Conservation (phyloP, 2,888 invertebrate genomes). For the Morpho helenor region DNA sequence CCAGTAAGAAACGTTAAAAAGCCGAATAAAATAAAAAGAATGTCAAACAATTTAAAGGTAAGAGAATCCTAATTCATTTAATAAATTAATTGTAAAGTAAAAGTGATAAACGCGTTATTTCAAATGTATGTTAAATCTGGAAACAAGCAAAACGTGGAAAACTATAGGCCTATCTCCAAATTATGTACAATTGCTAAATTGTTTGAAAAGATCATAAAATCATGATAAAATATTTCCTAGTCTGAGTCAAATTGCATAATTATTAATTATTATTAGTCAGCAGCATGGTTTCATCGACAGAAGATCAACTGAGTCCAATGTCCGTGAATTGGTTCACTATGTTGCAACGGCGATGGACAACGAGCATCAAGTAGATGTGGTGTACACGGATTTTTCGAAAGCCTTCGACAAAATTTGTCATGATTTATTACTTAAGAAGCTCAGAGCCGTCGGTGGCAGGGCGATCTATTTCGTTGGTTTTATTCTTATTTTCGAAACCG, state of each 20-base stretch:
- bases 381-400: constrained; percentile 25
- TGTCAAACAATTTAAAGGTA: too few species aligned
- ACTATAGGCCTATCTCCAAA: neutral
- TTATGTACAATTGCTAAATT: neutral
- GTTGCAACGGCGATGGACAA: constrained; percentile 17
- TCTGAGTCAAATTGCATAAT: neutral
- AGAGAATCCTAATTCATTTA: too few species aligned
- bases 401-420: constrained; percentile 23
- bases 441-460: neutral
- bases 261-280: neutral
- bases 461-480: neutral
- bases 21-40: too few species aligned
- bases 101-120: too few species aligned
- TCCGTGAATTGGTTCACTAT: constrained; percentile 17
- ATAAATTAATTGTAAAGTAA: too few species aligned
- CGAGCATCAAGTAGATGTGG: constrained; percentile 23
- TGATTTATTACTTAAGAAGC: too few species aligned
- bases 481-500: neutral
- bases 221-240: neutral
- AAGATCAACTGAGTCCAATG: constrained; percentile 22
- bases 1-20: too few species aligned
- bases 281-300: constrained; percentile 23
- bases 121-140: too few species aligned
- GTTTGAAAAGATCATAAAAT: neutral
- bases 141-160: too few species aligned